These are phyloP conservation scores for Cataglyphis livida DNA, from an alignment of 2,888 invertebrate genomes.

Conservation along the genomic window DNA sequence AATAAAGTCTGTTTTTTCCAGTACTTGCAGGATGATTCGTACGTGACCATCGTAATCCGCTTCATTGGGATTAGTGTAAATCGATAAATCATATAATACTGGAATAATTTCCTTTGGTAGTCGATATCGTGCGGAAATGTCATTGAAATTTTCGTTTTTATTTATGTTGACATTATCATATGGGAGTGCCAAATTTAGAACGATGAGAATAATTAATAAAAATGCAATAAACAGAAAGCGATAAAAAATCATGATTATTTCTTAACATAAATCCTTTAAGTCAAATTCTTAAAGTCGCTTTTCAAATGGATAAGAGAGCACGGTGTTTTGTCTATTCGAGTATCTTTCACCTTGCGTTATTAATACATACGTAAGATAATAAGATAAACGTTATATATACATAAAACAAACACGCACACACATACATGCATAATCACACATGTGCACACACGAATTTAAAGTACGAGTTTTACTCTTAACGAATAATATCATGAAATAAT, in stretches of 20 bases:
- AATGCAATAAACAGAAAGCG: background rate
- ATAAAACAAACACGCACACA: background rate
- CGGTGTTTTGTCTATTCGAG: background rate
- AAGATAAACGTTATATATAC: background rate
- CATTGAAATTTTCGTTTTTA: background rate
- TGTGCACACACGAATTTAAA: background rate
- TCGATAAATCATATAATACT: conserved; percentile 86
- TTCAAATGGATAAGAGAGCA: background rate
- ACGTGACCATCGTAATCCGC: conserved; percentile 86
- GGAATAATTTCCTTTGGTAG: conserved; percentile 87
- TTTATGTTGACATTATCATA: background rate
- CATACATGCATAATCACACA: background rate
- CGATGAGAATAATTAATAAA: background rate
- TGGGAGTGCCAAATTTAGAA: background rate
- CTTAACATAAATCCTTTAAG: background rate
- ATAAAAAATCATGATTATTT: conserved; percentile 16
- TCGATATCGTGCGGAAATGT: conserved; percentile 82
- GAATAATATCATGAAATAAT: background rate
- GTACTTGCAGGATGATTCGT: conserved; percentile 84
- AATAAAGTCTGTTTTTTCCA: conserved; percentile 81
- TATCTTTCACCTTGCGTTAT: background rate
- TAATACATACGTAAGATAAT: background rate
- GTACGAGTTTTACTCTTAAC: background rate
- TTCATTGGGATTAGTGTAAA: conserved; percentile 66
- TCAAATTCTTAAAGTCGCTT: background rate